Evolutionary conservation across 2,113 vertebrate genomes (phyloP).

Genomic region (Stomatorhinus ivindoensis): DNA sequence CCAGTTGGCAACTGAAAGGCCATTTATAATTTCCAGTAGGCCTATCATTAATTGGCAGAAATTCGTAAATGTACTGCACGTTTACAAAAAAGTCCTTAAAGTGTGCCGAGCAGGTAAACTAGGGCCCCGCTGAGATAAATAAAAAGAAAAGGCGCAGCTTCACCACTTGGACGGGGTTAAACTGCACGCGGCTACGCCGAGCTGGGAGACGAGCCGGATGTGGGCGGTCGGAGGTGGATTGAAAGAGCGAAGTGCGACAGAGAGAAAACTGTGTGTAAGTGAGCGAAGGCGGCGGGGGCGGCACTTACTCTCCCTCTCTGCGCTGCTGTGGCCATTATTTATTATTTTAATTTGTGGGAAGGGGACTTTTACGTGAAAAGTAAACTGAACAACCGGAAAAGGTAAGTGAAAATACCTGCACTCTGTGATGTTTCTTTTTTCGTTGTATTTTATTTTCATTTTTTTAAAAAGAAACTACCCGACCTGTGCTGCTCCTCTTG

Average conservation of each 20-base stretch:
- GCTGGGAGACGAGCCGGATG: slow-evolving; percentile 47
- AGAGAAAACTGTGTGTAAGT: slow-evolving; percentile 39
- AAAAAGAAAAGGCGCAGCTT: not conserved
- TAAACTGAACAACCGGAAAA: not conserved
- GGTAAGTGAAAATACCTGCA: not conserved
- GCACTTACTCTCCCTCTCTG: slow-evolving; percentile 25
- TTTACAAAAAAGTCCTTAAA: not conserved
- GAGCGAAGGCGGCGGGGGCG: slow-evolving; percentile 39
- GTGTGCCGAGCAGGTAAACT: not conserved
- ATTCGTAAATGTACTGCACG: not conserved
- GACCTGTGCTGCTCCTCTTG: not conserved
- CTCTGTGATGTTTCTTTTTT: not conserved
- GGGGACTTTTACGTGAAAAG: not conserved
- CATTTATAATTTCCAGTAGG: not conserved
- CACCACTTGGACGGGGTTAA: not conserved
- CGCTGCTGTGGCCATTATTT: slow-evolving; percentile 37
- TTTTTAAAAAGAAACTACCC: not conserved
- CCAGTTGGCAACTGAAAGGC: not conserved
- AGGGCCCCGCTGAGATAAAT: not conserved
- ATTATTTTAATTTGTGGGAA: slow-evolving; percentile 21
- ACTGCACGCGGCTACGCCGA: not conserved
- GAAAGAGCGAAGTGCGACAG: slow-evolving; percentile 32
- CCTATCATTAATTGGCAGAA: not conserved
- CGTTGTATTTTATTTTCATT: not conserved
- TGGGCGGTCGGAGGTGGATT: slow-evolving; percentile 43